Evolutionary conservation across 2,888 invertebrate species (phyloP).

Genomic region (Leptopterna dolabrata): DNA sequence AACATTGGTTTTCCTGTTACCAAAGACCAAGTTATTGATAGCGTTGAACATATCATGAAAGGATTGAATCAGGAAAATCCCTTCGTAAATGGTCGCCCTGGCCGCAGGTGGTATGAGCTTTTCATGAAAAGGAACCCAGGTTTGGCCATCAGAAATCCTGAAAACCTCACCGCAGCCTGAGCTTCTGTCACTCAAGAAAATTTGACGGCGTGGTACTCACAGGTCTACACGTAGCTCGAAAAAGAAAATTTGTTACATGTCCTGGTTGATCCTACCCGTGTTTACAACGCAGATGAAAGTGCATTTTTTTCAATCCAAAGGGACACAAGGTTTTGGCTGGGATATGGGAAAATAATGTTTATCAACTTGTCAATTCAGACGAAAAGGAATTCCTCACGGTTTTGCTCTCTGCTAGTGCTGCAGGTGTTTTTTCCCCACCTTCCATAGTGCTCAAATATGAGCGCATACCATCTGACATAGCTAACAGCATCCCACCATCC

Average conservation of each 20-base stretch:
- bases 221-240: conserved; percentile 55
- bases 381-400: conserved; percentile 64
- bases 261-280: conserved; percentile 55
- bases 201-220: conserved; percentile 56
- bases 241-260: conserved; percentile 52
- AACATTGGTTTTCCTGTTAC: conserved; percentile 56
- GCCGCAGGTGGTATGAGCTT: conserved; percentile 57
- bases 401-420: conserved; percentile 64
- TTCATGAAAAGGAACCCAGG: conserved; percentile 58
- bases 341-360: conserved; percentile 63
- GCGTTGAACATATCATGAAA: conserved; percentile 57
- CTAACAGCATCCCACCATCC: conserved; percentile 58
- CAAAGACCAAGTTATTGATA: conserved; percentile 55
- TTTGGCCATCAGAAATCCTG: conserved; percentile 54
- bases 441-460: conserved; percentile 60
- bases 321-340: conserved; percentile 57
- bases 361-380: conserved; percentile 64
- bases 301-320: conserved; percentile 57
- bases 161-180: conserved; percentile 58
- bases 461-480: conserved; percentile 59
- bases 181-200: conserved; percentile 55
- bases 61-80: conserved; percentile 54
- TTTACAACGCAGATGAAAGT: conserved; percentile 61
- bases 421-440: conserved; percentile 59
- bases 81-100: conserved; percentile 59